Conservation (phyloP, 2,797 vertebrate genomes). For the Lepilemur ruficaudatus region DNA sequence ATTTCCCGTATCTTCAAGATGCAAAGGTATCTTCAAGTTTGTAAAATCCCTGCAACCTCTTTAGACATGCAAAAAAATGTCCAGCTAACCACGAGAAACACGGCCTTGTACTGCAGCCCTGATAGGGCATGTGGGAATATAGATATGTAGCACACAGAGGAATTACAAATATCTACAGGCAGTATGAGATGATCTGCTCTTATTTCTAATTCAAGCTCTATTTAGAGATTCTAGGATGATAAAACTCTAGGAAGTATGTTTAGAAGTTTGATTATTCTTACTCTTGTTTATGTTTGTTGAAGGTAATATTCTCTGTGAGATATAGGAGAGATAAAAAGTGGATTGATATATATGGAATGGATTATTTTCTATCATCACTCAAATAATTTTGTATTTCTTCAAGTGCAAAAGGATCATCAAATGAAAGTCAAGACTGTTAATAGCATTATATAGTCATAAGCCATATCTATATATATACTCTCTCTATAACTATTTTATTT, state of each 20-base stretch:
- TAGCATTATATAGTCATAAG: neutral
- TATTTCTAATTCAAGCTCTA: neutral
- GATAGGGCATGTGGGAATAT: no score
- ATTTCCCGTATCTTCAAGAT: neutral
- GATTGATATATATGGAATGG: neutral
- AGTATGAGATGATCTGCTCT: neutral
- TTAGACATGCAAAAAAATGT: neutral
- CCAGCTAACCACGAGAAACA: neutral
- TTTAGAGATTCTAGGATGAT: neutral
- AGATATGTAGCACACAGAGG: no score
- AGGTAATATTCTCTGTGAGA: neutral
- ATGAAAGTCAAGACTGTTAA: neutral
- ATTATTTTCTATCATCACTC: neutral
- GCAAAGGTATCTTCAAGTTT: neutral
- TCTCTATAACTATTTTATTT: neutral
- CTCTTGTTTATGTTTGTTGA: neutral
- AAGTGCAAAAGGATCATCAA: neutral
- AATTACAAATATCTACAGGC: neutral
- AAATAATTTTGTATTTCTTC: neutral
- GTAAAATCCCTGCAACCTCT: neutral
- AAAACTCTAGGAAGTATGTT: neutral
- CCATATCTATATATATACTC: neutral
- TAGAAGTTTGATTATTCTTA: neutral
- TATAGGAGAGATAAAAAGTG: neutral
- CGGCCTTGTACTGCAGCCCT: fast-evolving